Percentiles rank a stretch among this genome's conserved stretches.
Evolutionary conservation across 92 coral and sea anemone species (phyloP).

Genomic region (Porites cylindrica): DNA sequence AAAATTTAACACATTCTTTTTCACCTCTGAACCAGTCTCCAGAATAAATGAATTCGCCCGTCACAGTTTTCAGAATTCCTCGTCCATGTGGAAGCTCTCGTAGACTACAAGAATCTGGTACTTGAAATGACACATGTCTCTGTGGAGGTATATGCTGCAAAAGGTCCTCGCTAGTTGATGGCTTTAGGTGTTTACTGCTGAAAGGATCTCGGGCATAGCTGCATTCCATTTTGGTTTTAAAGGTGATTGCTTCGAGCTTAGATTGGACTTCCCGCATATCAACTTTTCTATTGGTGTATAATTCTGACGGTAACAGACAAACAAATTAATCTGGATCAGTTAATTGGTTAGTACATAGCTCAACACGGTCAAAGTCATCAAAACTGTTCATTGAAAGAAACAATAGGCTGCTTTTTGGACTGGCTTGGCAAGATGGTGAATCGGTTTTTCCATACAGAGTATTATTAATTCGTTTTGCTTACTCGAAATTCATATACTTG

Average conservation of each 20-base stretch:
- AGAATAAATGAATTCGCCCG: constrained; percentile 56
- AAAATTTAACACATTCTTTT: too few species aligned
- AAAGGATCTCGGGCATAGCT: constrained; percentile 20
- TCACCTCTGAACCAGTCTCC: constrained; percentile 78
- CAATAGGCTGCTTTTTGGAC: too few species aligned
- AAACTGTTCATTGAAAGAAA: too few species aligned
- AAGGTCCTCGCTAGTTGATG: constrained; percentile 19
- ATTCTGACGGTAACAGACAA: neutral
- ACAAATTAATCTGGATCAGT: too few species aligned
- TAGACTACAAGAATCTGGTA: neutral
- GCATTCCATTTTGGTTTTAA: constrained; percentile 13
- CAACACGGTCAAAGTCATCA: too few species aligned
- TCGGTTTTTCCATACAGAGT: too few species aligned
- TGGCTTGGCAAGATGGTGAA: too few species aligned
- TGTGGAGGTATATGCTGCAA: neutral
- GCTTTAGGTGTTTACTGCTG: neutral
- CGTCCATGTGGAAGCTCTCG: constrained; percentile 60
- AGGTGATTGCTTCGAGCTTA: constrained; percentile 6
- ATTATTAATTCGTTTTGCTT: too few species aligned
- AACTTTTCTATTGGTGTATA: neutral
- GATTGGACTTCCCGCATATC: constrained; percentile 11
- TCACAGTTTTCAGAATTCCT: constrained; percentile 53
- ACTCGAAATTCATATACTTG: too few species aligned
- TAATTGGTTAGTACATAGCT: too few species aligned
- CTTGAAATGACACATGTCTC: neutral